Evolutionary conservation across 2,888 invertebrate species (phyloP).

Genomic region (Dicycla oo): DNA sequence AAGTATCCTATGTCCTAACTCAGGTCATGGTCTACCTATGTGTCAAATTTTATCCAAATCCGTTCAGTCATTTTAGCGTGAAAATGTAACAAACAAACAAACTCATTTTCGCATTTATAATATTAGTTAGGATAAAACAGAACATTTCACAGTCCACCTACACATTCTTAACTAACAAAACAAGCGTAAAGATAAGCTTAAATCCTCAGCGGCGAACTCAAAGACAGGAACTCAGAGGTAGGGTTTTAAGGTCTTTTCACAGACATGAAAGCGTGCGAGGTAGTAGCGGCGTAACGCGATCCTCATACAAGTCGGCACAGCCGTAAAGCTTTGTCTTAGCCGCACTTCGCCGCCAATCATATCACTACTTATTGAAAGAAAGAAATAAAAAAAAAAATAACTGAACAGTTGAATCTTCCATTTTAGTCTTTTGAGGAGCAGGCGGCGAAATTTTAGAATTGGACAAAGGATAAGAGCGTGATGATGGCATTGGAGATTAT

Average conservation of each 20-base stretch:
- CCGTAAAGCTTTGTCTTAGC: conserved; percentile 77
- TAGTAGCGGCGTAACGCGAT: conserved; percentile 79
- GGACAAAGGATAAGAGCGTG: conserved; percentile 6
- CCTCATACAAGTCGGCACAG: conserved; percentile 74
- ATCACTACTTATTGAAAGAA: conserved; percentile 67
- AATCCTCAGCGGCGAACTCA: conserved; percentile 66
- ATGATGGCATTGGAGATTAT: conserved; percentile 13
- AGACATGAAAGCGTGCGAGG: conserved; percentile 72
- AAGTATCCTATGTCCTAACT: too few species aligned
- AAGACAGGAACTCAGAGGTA: conserved; percentile 65
- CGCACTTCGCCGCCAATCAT: conserved; percentile 79
- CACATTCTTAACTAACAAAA: conserved; percentile 25
- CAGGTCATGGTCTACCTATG: too few species aligned
- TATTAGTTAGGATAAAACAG: background rate
- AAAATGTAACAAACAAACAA: too few species aligned
- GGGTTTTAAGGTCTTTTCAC: conserved; percentile 65
- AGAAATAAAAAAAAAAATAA: conserved; percentile 9
- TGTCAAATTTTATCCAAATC: too few species aligned
- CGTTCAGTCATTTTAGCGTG: too few species aligned
- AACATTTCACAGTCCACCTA: background rate
- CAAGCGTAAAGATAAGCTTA: conserved; percentile 54
- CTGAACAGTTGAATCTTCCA: conserved; percentile 46
- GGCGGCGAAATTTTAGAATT: conserved; percentile 28
- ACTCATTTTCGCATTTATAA: too few species aligned
- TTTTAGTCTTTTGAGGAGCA: conserved; percentile 41